Conservation (phyloP, 92 coral and sea anemone genomes). For the Epizoanthus stellaris region DNA sequence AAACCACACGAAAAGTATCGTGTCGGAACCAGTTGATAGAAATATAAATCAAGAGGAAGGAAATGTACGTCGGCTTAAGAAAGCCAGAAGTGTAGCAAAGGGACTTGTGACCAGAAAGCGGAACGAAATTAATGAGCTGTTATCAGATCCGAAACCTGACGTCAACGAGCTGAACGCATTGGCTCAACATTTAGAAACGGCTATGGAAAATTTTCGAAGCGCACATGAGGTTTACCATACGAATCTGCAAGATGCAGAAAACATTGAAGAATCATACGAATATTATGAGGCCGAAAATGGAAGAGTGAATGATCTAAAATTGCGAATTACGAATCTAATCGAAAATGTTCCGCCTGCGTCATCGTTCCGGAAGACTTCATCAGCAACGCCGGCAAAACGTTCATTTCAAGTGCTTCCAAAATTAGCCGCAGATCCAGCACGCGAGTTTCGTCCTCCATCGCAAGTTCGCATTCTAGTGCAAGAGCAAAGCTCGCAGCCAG, state of each 20-base stretch:
- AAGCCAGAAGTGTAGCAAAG: conserved; percentile 32
- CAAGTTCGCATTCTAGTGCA: conserved; percentile 23
- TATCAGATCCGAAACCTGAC: conserved; percentile 1
- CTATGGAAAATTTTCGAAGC: conserved; percentile 11
- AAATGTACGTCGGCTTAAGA: conserved; percentile 31
- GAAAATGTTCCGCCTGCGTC: background rate
- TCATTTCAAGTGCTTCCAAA: conserved; percentile 3
- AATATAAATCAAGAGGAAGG: background rate
- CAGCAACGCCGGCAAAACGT: conserved; percentile 29
- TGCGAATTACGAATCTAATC: background rate
- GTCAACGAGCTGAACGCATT: background rate
- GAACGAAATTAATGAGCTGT: conserved; percentile 42
- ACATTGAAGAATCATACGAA: conserved; percentile 44
- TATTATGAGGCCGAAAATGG: conserved; percentile 25
- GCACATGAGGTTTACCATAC: conserved; percentile 37
- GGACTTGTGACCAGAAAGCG: conserved; percentile 37
- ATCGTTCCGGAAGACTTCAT: conserved; percentile 40
- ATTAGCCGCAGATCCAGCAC: conserved; percentile 18
- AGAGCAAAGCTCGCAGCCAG: conserved; percentile 32
- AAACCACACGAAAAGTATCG: too few species aligned
- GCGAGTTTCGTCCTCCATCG: background rate
- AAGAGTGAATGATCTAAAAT: conserved; percentile 28
- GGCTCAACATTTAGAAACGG: conserved; percentile 18
- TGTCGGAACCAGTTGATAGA: too few species aligned
- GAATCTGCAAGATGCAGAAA: conserved; percentile 35